Base-by-base conservation (phyloP, 2,888 invertebrate species). In the Dryococelus australis region DNA sequence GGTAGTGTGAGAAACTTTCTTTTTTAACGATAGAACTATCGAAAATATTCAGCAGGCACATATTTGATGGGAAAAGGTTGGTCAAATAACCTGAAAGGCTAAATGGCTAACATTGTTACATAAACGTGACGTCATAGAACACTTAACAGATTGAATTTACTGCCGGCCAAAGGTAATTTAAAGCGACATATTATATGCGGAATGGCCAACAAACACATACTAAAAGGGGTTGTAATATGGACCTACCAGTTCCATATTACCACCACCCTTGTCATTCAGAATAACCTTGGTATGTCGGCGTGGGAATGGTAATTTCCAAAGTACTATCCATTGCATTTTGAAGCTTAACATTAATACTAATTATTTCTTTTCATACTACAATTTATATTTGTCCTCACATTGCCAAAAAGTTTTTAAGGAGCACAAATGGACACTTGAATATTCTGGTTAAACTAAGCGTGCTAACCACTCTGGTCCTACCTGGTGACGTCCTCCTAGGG, bases 221-320 rank as follows among this genome's bases (percentile, higher is more conserved):
- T 28, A 27, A 83, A 12, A 35, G 83, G 3, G 83, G 83, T 83
- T 83, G 83, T 83, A 83, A 83, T 83, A 83, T 83, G 83, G 35
- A 83, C 28, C 83, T 26, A 16, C 83, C 13, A 13, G 83, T 10
- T 83, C 27, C 83, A 83, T 83, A 83, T 83, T 83, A 83, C 83
- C 83, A 83, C 83, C 83, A 28, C 10, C 83, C 20, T 8, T 20
- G 5, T 28, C 26, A 16, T 83, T 0, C 83, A 83, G 43, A 83
- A 83, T 16, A 27, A 28, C 83, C 43, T 35, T 9, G 16, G 28
- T 35, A 28, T 83, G 28, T 83, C 16, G 43, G 43, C 12, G 16
- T 83, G 16, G 27, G 24, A 83, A 2, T 35, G 24, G n/a, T n/a
- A 35, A 83, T 83, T 12, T 27, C 24, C 24, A 35, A 83, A 27